Base-by-base conservation (phyloP, 2,888 invertebrate species). In the Latheticus oryzae region DNA sequence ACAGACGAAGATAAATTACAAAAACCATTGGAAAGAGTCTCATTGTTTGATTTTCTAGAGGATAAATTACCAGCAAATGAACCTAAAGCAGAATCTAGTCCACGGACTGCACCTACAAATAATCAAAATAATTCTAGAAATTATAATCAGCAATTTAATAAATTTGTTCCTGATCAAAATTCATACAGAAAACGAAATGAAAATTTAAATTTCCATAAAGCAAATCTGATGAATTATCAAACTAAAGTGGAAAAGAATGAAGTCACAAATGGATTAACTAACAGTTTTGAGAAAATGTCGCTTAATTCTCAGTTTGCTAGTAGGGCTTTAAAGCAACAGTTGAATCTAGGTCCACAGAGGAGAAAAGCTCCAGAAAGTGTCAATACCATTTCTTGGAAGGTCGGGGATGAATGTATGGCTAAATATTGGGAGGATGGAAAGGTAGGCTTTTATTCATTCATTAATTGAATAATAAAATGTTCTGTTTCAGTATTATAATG, bases 391-490 rank as follows among this genome's bases (percentile, higher is more conserved):
- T 82, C 82, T 64, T 93, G 91, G 91, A 88, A 87, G 73, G 80
- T 86, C 40, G 93, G 93, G 5, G 93, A 94, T 74, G 85, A 88
- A 58, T 93, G 93, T 73, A 83, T 93, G 78, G 95, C 95, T 3
- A 91, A 93, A 72, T 95, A 95, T 79, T 95, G 95, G 95, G 94
- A 95, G 77, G 95, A 95, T 79, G 89, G 90, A 71, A 87, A 87
- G 81, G 93, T 91, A 82, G 83, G 73, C 54, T 38, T 33, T 24
- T 23, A n/a, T n/a, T n/a, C n/a, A n/a, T n/a, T n/a, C n/a, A n/a
- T n/a, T n/a, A n/a, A n/a, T n/a, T n/a, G n/a, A n/a, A n/a, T n/a
- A n/a, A n/a, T n/a, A n/a, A n/a, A n/a, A n/a, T n/a, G n/a, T n/a
- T n/a, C n/a, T n/a, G n/a, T n/a, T n/a, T 37, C 78, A 92, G 90